phyloP scores from a whole-genome alignment of 1,140 invertebrate species.

The Calliopsis andreniformis region DNA sequence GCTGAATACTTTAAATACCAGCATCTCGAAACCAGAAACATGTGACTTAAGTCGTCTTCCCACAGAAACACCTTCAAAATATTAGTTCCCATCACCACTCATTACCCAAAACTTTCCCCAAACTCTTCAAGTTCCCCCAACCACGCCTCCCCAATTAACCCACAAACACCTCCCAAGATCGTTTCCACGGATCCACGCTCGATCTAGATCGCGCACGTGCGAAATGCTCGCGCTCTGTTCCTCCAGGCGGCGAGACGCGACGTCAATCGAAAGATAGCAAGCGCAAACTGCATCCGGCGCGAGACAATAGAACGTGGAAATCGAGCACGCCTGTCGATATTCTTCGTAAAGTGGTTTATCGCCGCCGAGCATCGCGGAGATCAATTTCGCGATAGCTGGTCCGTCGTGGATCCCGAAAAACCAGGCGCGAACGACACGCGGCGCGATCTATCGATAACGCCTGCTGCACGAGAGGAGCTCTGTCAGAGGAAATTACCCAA shows the following conservation, averaged over 20 bases:
- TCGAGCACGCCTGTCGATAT: conserved; percentile 26
- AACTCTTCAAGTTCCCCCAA: no score
- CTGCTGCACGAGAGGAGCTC: neutral
- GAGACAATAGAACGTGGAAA: conserved; percentile 23
- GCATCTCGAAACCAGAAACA: no score
- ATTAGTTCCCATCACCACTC: no score
- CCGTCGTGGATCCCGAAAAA: neutral
- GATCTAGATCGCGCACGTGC: no score
- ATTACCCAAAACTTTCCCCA: no score
- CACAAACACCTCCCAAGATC: no score
- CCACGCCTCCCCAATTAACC: no score
- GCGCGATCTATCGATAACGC: conserved; percentile 3
- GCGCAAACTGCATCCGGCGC: neutral
- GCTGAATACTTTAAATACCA: no score
- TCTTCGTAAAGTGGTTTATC: conserved; percentile 34
- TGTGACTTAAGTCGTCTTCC: no score
- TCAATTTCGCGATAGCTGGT: conserved; percentile 11
- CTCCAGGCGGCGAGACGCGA: neutral
- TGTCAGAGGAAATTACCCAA: conserved; percentile 8
- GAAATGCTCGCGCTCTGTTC: conserved; percentile 14
- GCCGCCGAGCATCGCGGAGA: conserved; percentile 7
- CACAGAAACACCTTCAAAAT: no score
- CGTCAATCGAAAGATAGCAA: conserved; percentile 22
- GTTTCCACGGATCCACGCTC: no score
- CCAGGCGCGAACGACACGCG: no score